Percentiles rank a stretch among this genome's conserved stretches.
phyloP scores from a whole-genome alignment of 37 sponge, comb jelly and placozoan genomes.

The Corticium candelabrum region DNA sequence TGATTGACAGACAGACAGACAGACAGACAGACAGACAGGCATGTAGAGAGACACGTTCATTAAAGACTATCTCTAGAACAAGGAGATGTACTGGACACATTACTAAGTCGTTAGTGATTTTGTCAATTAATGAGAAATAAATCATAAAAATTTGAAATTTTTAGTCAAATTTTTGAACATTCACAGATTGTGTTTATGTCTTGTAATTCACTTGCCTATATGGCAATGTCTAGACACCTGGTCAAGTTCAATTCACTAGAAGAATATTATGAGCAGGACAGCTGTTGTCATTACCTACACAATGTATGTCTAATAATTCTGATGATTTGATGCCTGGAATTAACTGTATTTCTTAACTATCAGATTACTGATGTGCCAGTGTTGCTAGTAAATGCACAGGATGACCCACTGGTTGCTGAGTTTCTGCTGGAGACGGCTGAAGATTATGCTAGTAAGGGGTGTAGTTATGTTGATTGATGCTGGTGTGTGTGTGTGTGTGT shows the following conservation, averaged over 20 bases:
- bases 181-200: too few species aligned
- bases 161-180: background rate
- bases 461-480: background rate
- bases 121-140: background rate
- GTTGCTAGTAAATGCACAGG: constrained; percentile 57
- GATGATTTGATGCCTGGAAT: too few species aligned
- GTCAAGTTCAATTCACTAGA: background rate
- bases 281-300: constrained; percentile 2
- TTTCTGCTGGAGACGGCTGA: constrained; percentile 23
- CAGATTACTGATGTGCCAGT: constrained; percentile 57
- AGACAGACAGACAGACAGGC: too few species aligned
- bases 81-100: too few species aligned
- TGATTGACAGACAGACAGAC: too few species aligned
- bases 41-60: too few species aligned
- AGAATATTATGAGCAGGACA: constrained; percentile 1
- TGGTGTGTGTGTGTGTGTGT: constrained; percentile 3
- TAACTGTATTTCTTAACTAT: too few species aligned
- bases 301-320: too few species aligned
- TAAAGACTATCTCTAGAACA: too few species aligned
- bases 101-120: too few species aligned
- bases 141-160: background rate
- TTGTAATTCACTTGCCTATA: too few species aligned
- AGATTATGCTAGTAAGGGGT: constrained; percentile 34
- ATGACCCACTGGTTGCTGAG: constrained; percentile 64
- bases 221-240: background rate